Conservation (phyloP, 2,113 vertebrate species). For the Neoarius graeffei region DNA sequence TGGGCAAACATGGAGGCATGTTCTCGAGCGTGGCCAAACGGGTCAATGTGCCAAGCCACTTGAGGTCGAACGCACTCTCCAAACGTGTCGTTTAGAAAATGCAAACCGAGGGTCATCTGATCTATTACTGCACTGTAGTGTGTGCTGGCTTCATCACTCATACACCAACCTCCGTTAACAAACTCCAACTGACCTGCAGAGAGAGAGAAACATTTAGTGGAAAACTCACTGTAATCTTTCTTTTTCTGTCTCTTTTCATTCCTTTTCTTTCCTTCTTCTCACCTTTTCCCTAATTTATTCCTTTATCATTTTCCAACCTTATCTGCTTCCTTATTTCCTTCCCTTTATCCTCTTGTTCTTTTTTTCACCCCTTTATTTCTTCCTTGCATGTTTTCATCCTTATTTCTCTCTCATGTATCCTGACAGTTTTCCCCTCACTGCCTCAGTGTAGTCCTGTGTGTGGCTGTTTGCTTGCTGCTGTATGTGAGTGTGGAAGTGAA, state of each 20-base stretch:
- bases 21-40: constrained; percentile 90
- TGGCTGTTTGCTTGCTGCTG: background rate
- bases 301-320: background rate
- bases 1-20: constrained; percentile 91
- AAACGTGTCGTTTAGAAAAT: constrained; percentile 81
- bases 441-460: too few relatives aligned
- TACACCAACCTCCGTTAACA: constrained; percentile 90
- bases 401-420: background rate
- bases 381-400: too few relatives aligned
- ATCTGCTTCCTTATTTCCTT: background rate
- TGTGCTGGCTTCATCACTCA: constrained; percentile 85
- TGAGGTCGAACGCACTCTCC: constrained; percentile 79
- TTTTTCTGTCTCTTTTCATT: background rate
- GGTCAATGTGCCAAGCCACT: constrained; percentile 93
- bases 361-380: too few relatives aligned
- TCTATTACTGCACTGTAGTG: constrained; percentile 85
- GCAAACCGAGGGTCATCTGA: constrained; percentile 87
- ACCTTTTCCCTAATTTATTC: too few relatives aligned
- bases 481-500: background rate
- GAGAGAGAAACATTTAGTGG: background rate
- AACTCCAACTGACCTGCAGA: constrained; percentile 84
- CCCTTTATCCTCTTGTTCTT: background rate
- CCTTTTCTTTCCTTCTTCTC: background rate
- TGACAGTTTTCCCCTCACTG: background rate
- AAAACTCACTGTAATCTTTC: too few relatives aligned